Conservation (phyloP, 2,888 invertebrate genomes). For the Orthosia gracilis region DNA sequence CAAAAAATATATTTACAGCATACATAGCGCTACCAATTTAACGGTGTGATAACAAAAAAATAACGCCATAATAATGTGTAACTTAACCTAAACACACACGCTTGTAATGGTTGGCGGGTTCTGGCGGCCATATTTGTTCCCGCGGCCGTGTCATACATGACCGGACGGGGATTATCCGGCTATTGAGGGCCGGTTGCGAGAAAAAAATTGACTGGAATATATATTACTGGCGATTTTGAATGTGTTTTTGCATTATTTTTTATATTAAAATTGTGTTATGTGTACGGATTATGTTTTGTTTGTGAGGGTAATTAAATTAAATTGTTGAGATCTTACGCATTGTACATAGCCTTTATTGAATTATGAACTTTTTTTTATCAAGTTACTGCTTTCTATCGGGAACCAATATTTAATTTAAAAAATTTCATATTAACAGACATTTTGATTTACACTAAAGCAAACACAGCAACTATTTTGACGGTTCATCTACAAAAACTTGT, state of each 20-base stretch:
- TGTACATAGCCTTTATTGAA: background rate
- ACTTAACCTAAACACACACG: conserved; percentile 86
- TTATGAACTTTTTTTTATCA: background rate
- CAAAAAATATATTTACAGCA: conserved; percentile 56
- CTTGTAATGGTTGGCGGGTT: conserved; percentile 79
- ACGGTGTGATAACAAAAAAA: conserved; percentile 73
- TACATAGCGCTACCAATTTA: conserved; percentile 66
- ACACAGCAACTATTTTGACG: too few species aligned
- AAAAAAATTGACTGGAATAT: conserved; percentile 70
- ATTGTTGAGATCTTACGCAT: conserved; percentile 7
- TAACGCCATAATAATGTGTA: conserved; percentile 83
- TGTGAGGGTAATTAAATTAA: conserved; percentile 12
- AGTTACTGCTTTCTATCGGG: too few species aligned
- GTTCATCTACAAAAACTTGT: too few species aligned
- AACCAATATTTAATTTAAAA: too few species aligned
- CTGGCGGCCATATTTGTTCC: conserved; percentile 81
- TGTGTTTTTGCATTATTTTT: conserved; percentile 63
- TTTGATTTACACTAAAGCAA: too few species aligned
- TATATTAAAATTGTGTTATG: conserved; percentile 49
- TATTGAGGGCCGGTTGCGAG: conserved; percentile 59
- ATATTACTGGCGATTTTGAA: conserved; percentile 63
- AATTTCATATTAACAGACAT: too few species aligned
- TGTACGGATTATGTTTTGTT: conserved; percentile 38
- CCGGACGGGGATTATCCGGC: conserved; percentile 83
- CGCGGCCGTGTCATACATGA: conserved; percentile 85